Evolutionary conservation across 2,888 invertebrate species (phyloP).

Genomic region (Neoscelio sp.): DNA sequence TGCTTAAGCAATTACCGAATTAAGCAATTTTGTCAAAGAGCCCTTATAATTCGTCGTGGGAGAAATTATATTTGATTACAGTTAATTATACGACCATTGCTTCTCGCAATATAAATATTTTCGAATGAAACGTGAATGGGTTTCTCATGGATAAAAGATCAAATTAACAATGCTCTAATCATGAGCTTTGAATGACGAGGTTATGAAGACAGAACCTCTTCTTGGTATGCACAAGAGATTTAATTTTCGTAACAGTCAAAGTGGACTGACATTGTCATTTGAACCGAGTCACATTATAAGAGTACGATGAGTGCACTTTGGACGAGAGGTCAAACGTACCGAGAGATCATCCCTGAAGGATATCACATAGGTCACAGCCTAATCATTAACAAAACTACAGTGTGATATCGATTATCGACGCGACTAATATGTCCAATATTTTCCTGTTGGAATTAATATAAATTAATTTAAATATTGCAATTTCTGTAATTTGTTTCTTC

Average conservation of each 20-base stretch:
- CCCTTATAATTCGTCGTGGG: neutral
- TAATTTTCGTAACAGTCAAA: slow-evolving; percentile 33
- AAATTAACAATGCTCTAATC: slow-evolving; percentile 33
- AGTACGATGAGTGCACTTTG: slow-evolving; percentile 40
- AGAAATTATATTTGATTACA: slow-evolving; percentile 27
- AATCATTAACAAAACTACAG: slow-evolving; percentile 12
- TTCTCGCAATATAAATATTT: slow-evolving; percentile 35
- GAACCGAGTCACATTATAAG: slow-evolving; percentile 15
- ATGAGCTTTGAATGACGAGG: slow-evolving; percentile 29
- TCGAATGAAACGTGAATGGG: slow-evolving; percentile 29
- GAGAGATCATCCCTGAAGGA: slow-evolving; percentile 54
- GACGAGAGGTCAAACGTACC: slow-evolving; percentile 33
- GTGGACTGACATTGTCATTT: slow-evolving; percentile 36
- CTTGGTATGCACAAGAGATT: slow-evolving; percentile 34
- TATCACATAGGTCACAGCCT: slow-evolving; percentile 46
- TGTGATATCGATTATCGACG: slow-evolving; percentile 23
- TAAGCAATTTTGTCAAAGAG: neutral
- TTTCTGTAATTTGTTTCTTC: neutral
- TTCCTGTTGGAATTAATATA: slow-evolving; percentile 3
- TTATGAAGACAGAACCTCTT: slow-evolving; percentile 23
- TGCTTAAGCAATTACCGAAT: no score
- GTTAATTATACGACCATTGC: slow-evolving; percentile 13
- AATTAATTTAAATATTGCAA: no score
- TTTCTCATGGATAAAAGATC: slow-evolving; percentile 45
- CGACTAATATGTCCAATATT: neutral